Base-by-base conservation (phyloP, 2,888 invertebrate species). In the Tinea semifulvella region DNA sequence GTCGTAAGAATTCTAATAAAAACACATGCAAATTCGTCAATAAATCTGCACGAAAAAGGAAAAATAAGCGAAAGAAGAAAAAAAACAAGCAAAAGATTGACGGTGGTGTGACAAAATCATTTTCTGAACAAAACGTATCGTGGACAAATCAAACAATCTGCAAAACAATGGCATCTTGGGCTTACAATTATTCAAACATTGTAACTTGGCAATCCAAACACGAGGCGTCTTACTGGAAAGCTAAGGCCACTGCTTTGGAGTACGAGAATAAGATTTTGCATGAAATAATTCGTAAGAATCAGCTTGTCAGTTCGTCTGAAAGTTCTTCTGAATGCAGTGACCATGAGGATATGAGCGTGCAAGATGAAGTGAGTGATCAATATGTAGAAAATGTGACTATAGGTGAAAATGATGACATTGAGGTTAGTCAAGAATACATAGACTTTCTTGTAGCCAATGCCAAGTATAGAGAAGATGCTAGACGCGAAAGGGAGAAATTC, bases 341-440 rank as follows among this genome's bases (percentile, higher is more conserved):
- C 31, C 26, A 39, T 42, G 42, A 49, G 7, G 43, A 46, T 16
- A 46, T 54, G 44, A 36, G 11, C 7, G 13, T 40, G 8, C 43
- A 45, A 13, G 35, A 31, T 13, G 47, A 48, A 11, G 14, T 14
- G 11, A 7, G 6, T 22, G 14, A 31, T 13, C n/a, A n/a, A n/a
- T n/a, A n/a, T n/a, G n/a, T n/a, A 5, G 8, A 22, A 7, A 22
- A 22, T 22, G 25, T 8, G 5, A 8, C 25, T 7, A 8, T 22
- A 7, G 8, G 53, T 1, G 56, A 55, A 3, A 53, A 60, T 11
- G 35, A 31, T 28, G 75, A 81, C 48, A 79, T 88, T 56, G 83
- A 84, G 58, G 82, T 88, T 1, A 84, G 85, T 53, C 85, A 87
- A 49, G 87, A 87, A 46, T 86, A 84, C 72, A 69, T 87, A 52